Base-by-base conservation (phyloP, 2,888 invertebrate species). In the Cosmia trapezina region DNA sequence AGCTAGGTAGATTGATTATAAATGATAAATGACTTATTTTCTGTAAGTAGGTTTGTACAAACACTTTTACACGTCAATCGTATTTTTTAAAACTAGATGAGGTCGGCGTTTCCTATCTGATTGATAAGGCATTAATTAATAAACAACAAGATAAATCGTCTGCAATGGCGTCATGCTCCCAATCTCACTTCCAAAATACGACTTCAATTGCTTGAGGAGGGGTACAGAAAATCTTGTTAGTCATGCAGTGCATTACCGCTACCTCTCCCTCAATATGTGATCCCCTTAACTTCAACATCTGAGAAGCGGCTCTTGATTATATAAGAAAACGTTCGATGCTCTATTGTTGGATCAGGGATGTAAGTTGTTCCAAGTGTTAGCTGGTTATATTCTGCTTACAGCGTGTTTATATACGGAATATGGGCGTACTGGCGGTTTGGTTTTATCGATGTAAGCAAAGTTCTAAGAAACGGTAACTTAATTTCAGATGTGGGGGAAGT, bases 271-370 rank as follows among this genome's bases (percentile, higher is more conserved):
- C 45, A 70, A 70, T 56, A 71, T 72, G 70, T 45, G 70, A 70
- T n/a, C 83, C 73, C 68, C 86, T 83, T 62, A 84, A 83, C 76
- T 69, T 80, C 79, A 87, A 88, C 89, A 87, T 85, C 84, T 85
- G 76, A 88, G 90, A 87, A 90, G 88, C 88, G 78, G 76, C 90
- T 88, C 92, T 94, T 94, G 92, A 94, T 94, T 93, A 94, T 91
- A 92, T 92, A 92, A 92, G 93, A 93, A 93, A 93, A 89, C 90
- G 91, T 91, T 92, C 91, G 92, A 92, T 92, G 90, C 91, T 90
- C 89, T 81, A 90, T 90, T 91, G 91, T 91, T 81, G 76, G 85
- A 83, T 85, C 88, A 90, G 90, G 89, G 91, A 90, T 88, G 90
- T 89, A 87, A 91, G 90, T 91, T 89, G 90, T 90, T 89, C 89